Base-by-base conservation (phyloP, 1,140 invertebrate species). In the Mactra quadrangularis region DNA sequence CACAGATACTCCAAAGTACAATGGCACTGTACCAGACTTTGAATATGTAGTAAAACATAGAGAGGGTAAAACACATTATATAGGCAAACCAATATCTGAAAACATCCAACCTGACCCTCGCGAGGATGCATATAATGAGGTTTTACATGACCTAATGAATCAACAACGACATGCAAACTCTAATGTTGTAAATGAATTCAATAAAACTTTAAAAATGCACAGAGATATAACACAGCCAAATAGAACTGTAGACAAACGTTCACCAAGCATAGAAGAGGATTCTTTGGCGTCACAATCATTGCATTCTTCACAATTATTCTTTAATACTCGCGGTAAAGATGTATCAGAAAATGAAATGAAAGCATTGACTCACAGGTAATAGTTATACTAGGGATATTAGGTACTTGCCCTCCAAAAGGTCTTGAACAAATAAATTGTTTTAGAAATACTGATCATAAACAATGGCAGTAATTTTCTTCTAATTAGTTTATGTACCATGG, bases 321-420 rank as follows among this genome's bases (percentile, higher is more conserved):
- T 66, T 27, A 41, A 33, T 41, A 22, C 62, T 25, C 33, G 25
- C 9, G 38, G 35, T 38, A 45, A 29, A 47, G 22, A 41, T 4
- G 35, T 66, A n/a, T 22, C 35, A 22, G 62, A 4, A 66, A 45
- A 27, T n/a, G 62, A 66, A 66, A 22, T 66, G 4, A 38, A 38
- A n/a, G 3, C 33, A 19, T 38, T 62, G 15, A 41, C 15, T 7
- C 38, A 41, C 6, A 41, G 38, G 15, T 41, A 41, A 41, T 41
- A 41, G 15, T 7, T 41, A 15, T 41, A n/a, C n/a, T n/a, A n/a
- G n/a, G n/a, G n/a, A n/a, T n/a, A n/a, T n/a, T n/a, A n/a, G n/a
- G n/a, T n/a, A n/a, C n/a, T n/a, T n/a, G n/a, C n/a, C n/a, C n/a
- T n/a, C n/a, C n/a, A n/a, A n/a, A n/a, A n/a, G n/a, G n/a, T n/a